Evolutionary conservation across 2,797 vertebrate genomes (phyloP), one percentile per base, ranked within the genome.

Genomic region (Ceyx erithaca): DNA sequence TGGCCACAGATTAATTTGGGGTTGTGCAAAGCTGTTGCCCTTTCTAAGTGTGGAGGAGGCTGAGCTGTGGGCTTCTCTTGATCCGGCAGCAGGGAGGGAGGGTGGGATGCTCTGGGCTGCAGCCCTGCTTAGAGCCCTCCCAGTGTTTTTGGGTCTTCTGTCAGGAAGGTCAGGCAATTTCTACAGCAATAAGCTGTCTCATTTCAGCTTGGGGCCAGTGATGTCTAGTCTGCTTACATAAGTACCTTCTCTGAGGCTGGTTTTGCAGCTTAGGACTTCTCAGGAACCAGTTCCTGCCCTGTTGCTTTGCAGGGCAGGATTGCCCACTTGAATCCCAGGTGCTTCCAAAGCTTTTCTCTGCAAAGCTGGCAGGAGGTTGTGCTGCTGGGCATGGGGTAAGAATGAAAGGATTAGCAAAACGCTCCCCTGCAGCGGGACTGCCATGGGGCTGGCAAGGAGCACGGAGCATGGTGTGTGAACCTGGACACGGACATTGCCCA

Each of bases 401-500:
- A 70, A 81, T 4, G 4, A 70, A 63, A 54, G 67, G 92, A 93
- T 95, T 93, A 92, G 79, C 49, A 87, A 95, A 94, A 85, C 0
- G 85, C 61, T 88, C 43, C 68, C 85, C 72, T 9, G 59, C 66
- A 67, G 89, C 0, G 28, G 49, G 30, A 52, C 68, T 0, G 1
- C 58, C 3, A 3, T 37, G 84, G 64, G 82, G 72, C 87, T 91
- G 95, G 93, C 85, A 80, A 31, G 54, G 64, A 71, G 58, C 49
- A 37, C 0, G 0, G 52, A 23, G 77, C 77, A 80, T 2, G 0
- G 82, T 16, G 43, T 46, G 31, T 0, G 12, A 83, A 22, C 1
- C 48, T 63, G 82, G 82, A n/a, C 2, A 9, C 31, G 14, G 49
- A 35, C 81, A n/a, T 6, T 63, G 89, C 40, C 70, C 51, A 10